Evolutionary conservation across 37 sponge, comb jelly and placozoan genomes (phyloP).

Genomic region (Chondrilla cf. caribensis): DNA sequence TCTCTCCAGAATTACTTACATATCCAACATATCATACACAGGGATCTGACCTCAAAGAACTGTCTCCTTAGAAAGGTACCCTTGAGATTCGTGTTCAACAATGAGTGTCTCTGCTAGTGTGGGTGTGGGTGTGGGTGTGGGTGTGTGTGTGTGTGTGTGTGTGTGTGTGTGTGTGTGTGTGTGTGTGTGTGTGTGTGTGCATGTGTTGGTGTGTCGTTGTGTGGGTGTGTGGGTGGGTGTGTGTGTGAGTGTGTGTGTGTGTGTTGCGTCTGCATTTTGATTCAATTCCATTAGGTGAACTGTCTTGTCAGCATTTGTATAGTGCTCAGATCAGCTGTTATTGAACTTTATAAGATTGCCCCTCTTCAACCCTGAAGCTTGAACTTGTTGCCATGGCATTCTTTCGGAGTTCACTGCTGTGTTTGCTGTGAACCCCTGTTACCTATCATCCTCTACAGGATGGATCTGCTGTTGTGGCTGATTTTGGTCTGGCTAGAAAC

Average conservation of each 20-base stretch:
- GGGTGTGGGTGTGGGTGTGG: neutral
- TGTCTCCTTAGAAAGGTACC: conserved; percentile 75
- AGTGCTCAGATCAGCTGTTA: too few relatives aligned
- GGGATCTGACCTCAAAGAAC: conserved; percentile 87
- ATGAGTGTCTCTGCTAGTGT: neutral
- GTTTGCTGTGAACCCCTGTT: neutral
- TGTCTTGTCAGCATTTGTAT: too few relatives aligned
- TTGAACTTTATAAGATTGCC: too few relatives aligned
- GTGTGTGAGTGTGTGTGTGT: neutral
- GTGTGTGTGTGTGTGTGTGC: too few relatives aligned
- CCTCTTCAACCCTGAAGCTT: too few relatives aligned
- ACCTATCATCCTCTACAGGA: conserved; percentile 37
- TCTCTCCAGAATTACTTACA: conserved; percentile 90
- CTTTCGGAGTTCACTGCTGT: too few relatives aligned
- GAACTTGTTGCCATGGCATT: too few relatives aligned
- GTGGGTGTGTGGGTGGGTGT: too few relatives aligned
- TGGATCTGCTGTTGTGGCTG: conserved; percentile 79
- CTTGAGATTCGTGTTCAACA: neutral
- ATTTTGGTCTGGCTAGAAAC: conserved; percentile 79
- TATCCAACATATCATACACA: conserved; percentile 63
- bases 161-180: conserved; percentile 1
- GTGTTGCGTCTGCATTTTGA: neutral
- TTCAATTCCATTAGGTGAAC: neutral
- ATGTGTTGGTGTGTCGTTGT: too few relatives aligned
- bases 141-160: too few relatives aligned